Conservation (phyloP, 2,888 invertebrate species). For the Bombylius discolor region DNA sequence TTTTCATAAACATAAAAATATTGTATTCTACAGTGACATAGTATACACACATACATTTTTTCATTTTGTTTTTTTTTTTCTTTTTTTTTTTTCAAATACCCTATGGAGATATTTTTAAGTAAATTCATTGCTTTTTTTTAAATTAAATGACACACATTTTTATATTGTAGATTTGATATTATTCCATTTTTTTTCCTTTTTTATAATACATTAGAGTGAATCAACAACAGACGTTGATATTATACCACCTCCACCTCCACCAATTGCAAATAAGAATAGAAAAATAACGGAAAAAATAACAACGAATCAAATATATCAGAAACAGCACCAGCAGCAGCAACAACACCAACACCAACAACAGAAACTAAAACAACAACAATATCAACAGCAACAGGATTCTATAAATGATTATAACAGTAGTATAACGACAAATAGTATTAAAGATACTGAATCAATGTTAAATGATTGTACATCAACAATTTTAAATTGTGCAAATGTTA, state of each 20-base stretch:
- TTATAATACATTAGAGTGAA: constrained; percentile 24
- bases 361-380: constrained; percentile 20
- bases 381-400: constrained; percentile 19
- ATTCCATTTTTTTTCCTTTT: background rate
- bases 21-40: too few species aligned
- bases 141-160: too few species aligned
- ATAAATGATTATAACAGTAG: constrained; percentile 1
- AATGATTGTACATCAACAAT: constrained; percentile 34
- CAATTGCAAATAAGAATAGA: constrained; percentile 19
- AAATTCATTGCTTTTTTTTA: too few species aligned
- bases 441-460: constrained; percentile 20
- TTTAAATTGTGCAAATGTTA: constrained; percentile 30
- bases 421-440: constrained; percentile 2
- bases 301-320: constrained; percentile 3
- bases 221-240: constrained; percentile 30
- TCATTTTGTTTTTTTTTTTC: too few species aligned
- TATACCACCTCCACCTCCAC: constrained; percentile 35
- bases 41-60: too few species aligned
- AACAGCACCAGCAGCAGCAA: constrained; percentile 35
- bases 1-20: too few species aligned
- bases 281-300: background rate
- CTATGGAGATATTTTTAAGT: too few species aligned
- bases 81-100: too few species aligned
- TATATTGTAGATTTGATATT: too few species aligned
- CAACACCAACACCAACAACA: constrained; percentile 22